Conservation (phyloP, 2,888 invertebrate genomes). For the Dione vanillae region DNA sequence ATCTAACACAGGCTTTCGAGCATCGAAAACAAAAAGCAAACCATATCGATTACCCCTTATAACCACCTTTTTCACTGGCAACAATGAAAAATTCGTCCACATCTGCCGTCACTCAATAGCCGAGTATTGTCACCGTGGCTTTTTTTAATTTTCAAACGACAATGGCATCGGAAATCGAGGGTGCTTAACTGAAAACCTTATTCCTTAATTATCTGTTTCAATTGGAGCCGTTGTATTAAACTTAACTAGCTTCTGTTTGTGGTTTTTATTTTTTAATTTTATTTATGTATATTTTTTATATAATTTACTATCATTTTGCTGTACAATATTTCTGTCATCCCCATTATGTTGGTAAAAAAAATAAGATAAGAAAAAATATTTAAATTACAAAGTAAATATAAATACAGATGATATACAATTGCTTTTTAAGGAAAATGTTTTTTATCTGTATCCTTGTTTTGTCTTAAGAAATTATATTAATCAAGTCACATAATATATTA, state of each 20-base stretch:
- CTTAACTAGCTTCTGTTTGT: constrained; percentile 19
- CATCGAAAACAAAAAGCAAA: constrained; percentile 41
- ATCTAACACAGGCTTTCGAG: constrained; percentile 33
- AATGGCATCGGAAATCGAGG: constrained; percentile 57
- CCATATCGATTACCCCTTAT: constrained; percentile 60
- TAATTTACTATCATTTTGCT: not conserved
- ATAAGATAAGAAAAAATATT: not conserved
- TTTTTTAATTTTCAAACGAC: constrained; percentile 55
- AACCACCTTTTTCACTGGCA: constrained; percentile 61
- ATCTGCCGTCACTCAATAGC: constrained; percentile 77
- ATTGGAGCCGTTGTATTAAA: constrained; percentile 33
- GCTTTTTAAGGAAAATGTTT: not conserved
- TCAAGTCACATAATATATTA: not conserved
- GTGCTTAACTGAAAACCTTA: constrained; percentile 52
- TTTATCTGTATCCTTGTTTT: not conserved
- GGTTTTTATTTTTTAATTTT: constrained; percentile 11
- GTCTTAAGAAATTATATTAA: not conserved
- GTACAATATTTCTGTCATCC: too few species aligned
- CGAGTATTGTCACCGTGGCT: constrained; percentile 62
- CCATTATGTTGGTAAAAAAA: too few species aligned
- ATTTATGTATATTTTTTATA: not conserved
- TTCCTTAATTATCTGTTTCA: constrained; percentile 41
- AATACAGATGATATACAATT: not conserved
- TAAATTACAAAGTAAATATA: not conserved
- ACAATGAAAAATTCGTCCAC: constrained; percentile 64